Percentiles rank a stretch among this genome's conserved stretches.
Conservation (phyloP, 2,888 invertebrate species). For the Ernsta delagoae region DNA sequence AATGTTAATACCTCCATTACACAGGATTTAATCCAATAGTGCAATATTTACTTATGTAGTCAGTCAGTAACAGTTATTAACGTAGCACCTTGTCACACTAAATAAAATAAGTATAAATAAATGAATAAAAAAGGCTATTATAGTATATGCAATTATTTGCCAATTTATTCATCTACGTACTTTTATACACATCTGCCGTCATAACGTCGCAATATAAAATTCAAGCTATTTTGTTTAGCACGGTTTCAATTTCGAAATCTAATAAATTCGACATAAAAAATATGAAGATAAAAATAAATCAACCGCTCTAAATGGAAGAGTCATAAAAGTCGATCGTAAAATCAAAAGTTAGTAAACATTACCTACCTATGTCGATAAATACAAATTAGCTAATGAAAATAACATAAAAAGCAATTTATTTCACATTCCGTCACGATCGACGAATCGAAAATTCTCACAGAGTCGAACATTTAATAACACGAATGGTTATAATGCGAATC, state of each 20-base stretch:
- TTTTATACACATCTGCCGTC: not conserved
- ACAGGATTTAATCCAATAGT: too few relatives aligned
- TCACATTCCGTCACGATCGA: constrained; percentile 69
- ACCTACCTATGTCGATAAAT: constrained; percentile 33
- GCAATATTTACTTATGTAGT: too few relatives aligned
- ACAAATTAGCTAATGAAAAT: constrained; percentile 41
- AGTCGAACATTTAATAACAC: constrained; percentile 79
- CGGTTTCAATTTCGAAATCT: constrained; percentile 3
- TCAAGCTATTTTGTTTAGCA: not conserved
- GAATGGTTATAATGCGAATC: constrained; percentile 77
- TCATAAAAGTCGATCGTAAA: constrained; percentile 42
- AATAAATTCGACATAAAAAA: constrained; percentile 16
- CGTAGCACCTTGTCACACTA: too few relatives aligned
- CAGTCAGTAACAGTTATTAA: too few relatives aligned
- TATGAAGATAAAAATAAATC: constrained; percentile 37
- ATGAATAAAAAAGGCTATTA: too few relatives aligned
- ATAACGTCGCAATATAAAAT: not conserved
- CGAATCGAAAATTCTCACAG: constrained; percentile 79
- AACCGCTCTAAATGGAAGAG: constrained; percentile 30
- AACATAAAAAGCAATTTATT: constrained; percentile 41
- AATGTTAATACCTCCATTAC: too few relatives aligned
- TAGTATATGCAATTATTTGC: too few relatives aligned
- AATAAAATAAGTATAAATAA: too few relatives aligned
- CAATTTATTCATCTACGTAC: not conserved
- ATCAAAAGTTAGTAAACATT: constrained; percentile 41